Evolutionary conservation across 2,113 vertebrate genomes (phyloP), one percentile per base, ranked within the genome.

Genomic region (Psettodes erumei): DNA sequence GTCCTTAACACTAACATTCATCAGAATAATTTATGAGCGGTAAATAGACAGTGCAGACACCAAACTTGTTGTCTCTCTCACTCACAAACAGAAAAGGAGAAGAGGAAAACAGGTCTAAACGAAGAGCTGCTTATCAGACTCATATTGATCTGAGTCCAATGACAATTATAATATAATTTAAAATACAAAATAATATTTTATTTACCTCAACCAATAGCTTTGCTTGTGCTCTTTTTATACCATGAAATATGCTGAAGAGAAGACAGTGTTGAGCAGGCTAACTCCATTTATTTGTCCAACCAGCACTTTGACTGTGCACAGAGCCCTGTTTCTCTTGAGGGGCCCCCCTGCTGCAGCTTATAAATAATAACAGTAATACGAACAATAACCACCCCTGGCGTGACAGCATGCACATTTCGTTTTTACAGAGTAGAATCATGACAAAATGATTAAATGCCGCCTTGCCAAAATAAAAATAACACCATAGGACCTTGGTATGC

Each of bases 281-380:
- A 50, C 25, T 32, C 2, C 33, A 48, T 71, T 45, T 30, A 59
- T n/a, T n/a, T 30, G 25, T 43, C 48, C 40, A 23, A 51, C 25
- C 47, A 60, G 4, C n/a, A 13, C 37, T 45, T 33, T 33, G 16
- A 37, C 68, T 59, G 16, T 12, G 25, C 11, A 19, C 3, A 62
- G 19, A 1, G 38, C 2, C 27, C 6, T 3, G 2, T n/a, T 27
- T 38, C 55, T 30, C 45, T 25, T 38, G 21, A 30, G 58, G 12
- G 27, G 48, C 9, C 15, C 59, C 27, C n/a, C 50, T 47, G 59
- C 60, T 55, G 71, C 3, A 40, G 19, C 70, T 55, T 21, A 69
- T n/a, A 62, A 23, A 42, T 30, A 38, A 35, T 35, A 45, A 35
- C 66, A 33, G 51, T 68, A 56, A 47, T 47, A 30, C 12, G 25